phyloP scores from a whole-genome alignment of 1,140 invertebrate species.

The Hylyphantes graminicola region DNA sequence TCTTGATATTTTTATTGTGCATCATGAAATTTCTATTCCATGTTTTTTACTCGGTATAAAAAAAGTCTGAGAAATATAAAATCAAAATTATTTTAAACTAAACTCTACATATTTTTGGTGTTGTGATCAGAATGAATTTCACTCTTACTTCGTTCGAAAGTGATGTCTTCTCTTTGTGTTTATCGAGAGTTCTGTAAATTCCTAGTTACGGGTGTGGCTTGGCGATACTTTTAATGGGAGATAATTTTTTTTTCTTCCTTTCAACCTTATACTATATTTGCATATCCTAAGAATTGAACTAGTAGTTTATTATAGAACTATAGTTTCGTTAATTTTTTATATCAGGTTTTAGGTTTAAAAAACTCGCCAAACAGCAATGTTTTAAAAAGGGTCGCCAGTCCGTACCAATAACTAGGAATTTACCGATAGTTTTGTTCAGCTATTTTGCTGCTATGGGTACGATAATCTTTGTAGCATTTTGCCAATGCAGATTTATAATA shows the following conservation, averaged over 20 bases:
- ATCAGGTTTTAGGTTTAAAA: slow-evolving; percentile 28
- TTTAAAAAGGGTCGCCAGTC: no score
- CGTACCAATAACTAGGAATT: no score
- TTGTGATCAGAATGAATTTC: slow-evolving; percentile 38
- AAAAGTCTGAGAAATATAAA: slow-evolving; percentile 23
- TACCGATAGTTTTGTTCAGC: no score
- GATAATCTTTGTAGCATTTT: slow-evolving; percentile 60
- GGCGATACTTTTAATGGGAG: no score
- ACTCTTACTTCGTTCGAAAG: no score
- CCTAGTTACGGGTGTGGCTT: no score
- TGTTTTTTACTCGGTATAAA: slow-evolving; percentile 14
- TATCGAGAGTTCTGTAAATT: no score
- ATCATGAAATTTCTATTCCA: slow-evolving; percentile 33
- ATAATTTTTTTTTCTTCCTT: no score
- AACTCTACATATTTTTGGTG: slow-evolving; percentile 48
- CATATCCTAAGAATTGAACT: background rate
- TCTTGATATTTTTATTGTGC: slow-evolving; percentile 53
- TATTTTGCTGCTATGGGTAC: slow-evolving; percentile 54
- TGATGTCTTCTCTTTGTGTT: no score
- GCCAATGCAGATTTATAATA: slow-evolving; percentile 61
- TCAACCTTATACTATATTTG: no score
- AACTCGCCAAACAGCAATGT: no score
- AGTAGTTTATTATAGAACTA: background rate
- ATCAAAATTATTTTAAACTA: slow-evolving; percentile 44
- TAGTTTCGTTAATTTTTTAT: slow-evolving; percentile 13